phyloP scores from a whole-genome alignment of 2,888 invertebrate species.

The Encarsia formosa region DNA sequence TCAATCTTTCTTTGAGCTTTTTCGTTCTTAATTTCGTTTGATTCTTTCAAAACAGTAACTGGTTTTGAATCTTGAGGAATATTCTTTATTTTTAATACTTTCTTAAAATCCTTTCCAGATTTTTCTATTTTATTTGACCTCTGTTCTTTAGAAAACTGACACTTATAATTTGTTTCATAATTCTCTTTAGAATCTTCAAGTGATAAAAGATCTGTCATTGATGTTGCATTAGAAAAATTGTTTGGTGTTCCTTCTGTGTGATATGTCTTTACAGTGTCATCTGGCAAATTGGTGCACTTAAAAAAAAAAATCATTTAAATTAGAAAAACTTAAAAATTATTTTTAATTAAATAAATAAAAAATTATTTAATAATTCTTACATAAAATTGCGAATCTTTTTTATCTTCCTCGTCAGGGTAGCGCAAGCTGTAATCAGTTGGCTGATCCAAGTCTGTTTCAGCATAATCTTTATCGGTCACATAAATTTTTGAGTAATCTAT shows the following conservation, averaged over 20 bases:
- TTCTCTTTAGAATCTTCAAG: conserved; percentile 46
- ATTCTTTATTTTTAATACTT: conserved; percentile 29
- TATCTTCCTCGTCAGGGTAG: conserved; percentile 64
- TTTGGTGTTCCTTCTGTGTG: conserved; percentile 84
- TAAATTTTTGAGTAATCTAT: conserved; percentile 28
- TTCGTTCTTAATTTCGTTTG: conserved; percentile 10
- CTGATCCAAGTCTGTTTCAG: conserved; percentile 87
- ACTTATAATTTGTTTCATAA: conserved; percentile 35
- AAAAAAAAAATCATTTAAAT: not conserved
- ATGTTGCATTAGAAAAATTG: conserved; percentile 81
- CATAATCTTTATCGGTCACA: conserved; percentile 60
- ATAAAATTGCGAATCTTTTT: conserved; percentile 41
- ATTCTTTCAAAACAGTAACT: conserved; percentile 14
- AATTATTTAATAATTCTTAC: conserved; percentile 24
- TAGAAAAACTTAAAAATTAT: not conserved
- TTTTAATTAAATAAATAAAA: not conserved
- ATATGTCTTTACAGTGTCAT: conserved; percentile 86
- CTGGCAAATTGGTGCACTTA: conserved; percentile 43
- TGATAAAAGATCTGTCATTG: conserved; percentile 79
- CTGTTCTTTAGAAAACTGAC: conserved; percentile 23
- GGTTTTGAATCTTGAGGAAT: conserved; percentile 23
- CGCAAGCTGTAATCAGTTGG: conserved; percentile 88
- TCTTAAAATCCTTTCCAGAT: conserved; percentile 26
- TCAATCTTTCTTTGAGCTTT: conserved; percentile 13
- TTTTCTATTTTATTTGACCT: conserved; percentile 28